These are phyloP conservation scores for Xenotilapia leptura DNA, from an alignment of 2,113 vertebrate genomes.

Conservation along the genomic window DNA sequence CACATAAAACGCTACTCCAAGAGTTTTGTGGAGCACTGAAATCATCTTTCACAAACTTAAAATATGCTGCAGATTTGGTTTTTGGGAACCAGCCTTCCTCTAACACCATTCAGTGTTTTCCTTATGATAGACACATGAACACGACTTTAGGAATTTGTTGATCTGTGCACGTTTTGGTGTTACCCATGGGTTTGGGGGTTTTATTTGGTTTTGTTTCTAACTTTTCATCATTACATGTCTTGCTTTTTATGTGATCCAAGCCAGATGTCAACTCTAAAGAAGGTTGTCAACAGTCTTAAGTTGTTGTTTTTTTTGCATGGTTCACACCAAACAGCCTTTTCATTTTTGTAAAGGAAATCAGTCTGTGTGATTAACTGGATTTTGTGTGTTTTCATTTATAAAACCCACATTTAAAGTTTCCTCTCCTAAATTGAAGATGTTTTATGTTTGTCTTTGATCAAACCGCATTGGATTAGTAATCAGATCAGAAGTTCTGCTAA, in stretches of 20 bases:
- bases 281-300: not conserved
- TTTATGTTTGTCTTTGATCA: not conserved
- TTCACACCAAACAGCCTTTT: not conserved
- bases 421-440: not conserved
- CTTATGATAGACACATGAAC: not conserved
- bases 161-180: not conserved
- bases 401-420: not conserved
- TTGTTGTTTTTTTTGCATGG: not conserved
- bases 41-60: not conserved
- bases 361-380: not conserved
- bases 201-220: rapidly evolving
- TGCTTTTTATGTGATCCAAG: not conserved
- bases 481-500: not conserved
- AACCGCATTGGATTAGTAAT: not conserved
- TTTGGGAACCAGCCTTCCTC: not conserved
- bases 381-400: not conserved
- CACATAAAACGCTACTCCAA: not conserved
- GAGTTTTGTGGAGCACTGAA: not conserved
- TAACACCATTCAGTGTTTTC: not conserved
- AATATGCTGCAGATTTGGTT: not conserved
- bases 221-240: not conserved
- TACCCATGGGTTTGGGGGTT: not conserved
- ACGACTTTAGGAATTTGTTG: not conserved
- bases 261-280: not conserved
- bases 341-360: not conserved